Evolutionary conservation across 2,888 invertebrate species (phyloP).

Genomic region (Sphaeridia pumilis): DNA sequence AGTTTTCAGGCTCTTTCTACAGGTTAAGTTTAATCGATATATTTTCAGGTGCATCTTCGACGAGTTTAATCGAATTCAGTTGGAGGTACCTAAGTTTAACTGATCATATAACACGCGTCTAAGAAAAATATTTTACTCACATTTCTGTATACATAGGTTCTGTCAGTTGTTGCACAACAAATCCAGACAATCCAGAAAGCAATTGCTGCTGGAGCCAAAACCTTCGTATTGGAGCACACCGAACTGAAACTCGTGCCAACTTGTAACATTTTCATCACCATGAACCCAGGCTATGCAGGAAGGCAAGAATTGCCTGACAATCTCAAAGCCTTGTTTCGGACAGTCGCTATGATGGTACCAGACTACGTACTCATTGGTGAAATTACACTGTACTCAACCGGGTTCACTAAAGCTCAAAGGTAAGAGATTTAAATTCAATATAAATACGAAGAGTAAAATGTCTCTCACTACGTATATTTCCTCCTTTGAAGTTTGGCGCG

Average conservation of each 20-base stretch:
- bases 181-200: slow-evolving; percentile 83
- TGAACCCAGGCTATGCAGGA: slow-evolving; percentile 89
- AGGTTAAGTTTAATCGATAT: background rate
- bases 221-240: slow-evolving; percentile 81
- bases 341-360: slow-evolving; percentile 96
- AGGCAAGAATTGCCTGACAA: slow-evolving; percentile 89
- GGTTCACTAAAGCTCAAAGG: slow-evolving; percentile 74
- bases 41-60: slow-evolving; percentile 56
- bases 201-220: slow-evolving; percentile 61
- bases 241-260: slow-evolving; percentile 77
- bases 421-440: slow-evolving; percentile 38
- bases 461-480: background rate
- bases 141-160: slow-evolving; percentile 55
- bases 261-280: slow-evolving; percentile 82
- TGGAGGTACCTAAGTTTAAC: too few species aligned
- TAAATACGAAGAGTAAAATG: background rate
- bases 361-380: slow-evolving; percentile 95
- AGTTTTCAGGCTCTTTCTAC: background rate
- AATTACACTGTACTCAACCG: slow-evolving; percentile 87
- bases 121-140: background rate
- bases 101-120: too few species aligned
- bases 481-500: slow-evolving; percentile 49
- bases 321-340: slow-evolving; percentile 82
- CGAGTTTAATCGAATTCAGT: slow-evolving; percentile 79
- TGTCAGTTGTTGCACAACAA: slow-evolving; percentile 90